phyloP scores from a whole-genome alignment of 2,113 vertebrate genomes.

The Pterocles orientalis region DNA sequence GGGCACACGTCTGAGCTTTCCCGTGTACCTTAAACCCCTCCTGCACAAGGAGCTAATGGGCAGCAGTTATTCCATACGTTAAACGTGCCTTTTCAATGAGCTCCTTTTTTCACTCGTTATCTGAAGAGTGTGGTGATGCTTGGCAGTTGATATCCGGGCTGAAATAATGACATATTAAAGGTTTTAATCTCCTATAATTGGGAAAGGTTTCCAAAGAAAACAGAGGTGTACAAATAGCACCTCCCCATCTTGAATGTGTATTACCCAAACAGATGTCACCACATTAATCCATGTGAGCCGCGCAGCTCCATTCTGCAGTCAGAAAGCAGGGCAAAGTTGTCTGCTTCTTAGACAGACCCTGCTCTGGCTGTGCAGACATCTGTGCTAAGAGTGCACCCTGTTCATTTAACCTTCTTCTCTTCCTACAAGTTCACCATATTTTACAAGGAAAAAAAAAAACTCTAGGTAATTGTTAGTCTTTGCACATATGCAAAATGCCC shows the following conservation, averaged over 20 bases:
- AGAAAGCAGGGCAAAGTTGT: background rate
- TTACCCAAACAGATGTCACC: conserved; percentile 45
- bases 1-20: rapidly evolving
- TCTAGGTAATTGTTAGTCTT: background rate
- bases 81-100: background rate
- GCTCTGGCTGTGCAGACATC: background rate
- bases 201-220: background rate
- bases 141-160: background rate
- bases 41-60: background rate
- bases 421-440: background rate
- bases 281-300: background rate
- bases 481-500: rapidly evolving
- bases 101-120: background rate
- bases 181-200: background rate
- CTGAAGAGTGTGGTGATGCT: background rate
- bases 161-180: background rate
- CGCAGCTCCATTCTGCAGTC: background rate
- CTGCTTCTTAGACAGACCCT: background rate
- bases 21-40: background rate
- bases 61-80: background rate
- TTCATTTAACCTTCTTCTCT: background rate
- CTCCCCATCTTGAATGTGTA: background rate
- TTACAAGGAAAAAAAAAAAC: background rate
- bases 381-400: background rate
- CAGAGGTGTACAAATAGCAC: background rate